Conservation (phyloP, 2,888 invertebrate species). For the Cephus sareptanus region DNA sequence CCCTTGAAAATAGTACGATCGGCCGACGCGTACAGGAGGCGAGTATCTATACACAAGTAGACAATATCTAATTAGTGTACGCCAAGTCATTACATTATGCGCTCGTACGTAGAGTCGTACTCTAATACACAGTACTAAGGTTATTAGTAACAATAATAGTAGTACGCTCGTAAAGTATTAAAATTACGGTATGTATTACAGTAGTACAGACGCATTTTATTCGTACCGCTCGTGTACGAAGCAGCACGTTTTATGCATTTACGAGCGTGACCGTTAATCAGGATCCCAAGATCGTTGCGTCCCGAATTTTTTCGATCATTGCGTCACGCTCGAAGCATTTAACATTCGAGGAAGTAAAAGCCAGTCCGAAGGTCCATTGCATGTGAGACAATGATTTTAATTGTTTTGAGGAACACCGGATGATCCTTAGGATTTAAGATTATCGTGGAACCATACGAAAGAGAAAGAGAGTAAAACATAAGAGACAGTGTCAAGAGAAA, state of each 20-base stretch:
- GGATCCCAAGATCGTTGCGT: neutral
- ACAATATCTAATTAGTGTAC: neutral
- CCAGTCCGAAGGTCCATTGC: neutral
- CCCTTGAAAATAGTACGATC: neutral
- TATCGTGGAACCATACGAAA: neutral
- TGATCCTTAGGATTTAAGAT: neutral
- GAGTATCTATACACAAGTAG: neutral
- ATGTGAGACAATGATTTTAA: neutral
- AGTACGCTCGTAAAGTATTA: neutral
- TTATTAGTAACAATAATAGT: neutral
- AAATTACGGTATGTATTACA: neutral
- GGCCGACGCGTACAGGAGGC: neutral
- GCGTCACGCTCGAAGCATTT: neutral
- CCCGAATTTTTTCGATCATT: neutral
- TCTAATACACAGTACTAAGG: neutral
- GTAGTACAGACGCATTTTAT: neutral
- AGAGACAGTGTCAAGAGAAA: neutral
- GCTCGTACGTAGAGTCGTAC: neutral
- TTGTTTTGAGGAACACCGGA: neutral
- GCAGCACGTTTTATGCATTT: neutral
- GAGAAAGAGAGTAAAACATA: neutral
- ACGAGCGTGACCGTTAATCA: neutral
- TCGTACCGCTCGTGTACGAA: neutral
- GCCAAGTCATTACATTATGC: neutral
- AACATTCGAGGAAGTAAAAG: neutral